Conservation (phyloP, 2,797 vertebrate genomes). For the Arnoldichthys spilopterus region DNA sequence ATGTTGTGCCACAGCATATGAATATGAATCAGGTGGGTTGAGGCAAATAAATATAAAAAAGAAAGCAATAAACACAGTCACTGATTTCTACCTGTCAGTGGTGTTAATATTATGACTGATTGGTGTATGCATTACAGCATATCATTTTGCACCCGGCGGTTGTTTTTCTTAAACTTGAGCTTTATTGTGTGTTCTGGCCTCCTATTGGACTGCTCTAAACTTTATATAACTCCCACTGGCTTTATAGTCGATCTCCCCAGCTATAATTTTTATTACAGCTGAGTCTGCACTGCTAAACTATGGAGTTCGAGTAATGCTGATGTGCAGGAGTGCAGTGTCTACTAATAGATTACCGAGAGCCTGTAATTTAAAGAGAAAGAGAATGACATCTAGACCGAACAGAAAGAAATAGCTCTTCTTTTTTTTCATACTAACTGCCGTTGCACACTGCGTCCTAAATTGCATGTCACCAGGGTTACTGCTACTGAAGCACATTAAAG, state of each 20-base stretch:
- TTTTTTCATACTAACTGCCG: conserved; percentile 16
- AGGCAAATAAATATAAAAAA: too few species aligned
- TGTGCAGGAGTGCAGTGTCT: not conserved
- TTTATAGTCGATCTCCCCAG: not conserved
- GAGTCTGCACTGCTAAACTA: not conserved
- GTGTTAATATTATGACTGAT: too few species aligned
- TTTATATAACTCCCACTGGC: not conserved
- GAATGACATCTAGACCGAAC: not conserved
- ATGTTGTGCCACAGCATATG: too few species aligned
- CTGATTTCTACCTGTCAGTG: too few species aligned
- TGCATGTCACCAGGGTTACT: conserved; percentile 23
- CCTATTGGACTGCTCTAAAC: not conserved
- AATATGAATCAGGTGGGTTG: too few species aligned
- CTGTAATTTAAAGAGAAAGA: not conserved
- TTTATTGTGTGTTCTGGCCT: not conserved
- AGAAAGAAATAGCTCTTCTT: not conserved
- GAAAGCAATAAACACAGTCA: too few species aligned
- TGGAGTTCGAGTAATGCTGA: not conserved
- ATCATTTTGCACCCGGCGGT: too few species aligned
- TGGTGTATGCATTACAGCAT: too few species aligned
- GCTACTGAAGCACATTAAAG: conserved; percentile 25
- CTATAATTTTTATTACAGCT: not conserved
- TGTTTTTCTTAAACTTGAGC: too few species aligned
- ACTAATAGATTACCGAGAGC: not conserved
- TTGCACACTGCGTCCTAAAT: conserved; percentile 14